These are phyloP conservation scores for Pseudomyrmex pallidus DNA, from an alignment of 1,140 invertebrate species.

Conservation along the genomic window DNA sequence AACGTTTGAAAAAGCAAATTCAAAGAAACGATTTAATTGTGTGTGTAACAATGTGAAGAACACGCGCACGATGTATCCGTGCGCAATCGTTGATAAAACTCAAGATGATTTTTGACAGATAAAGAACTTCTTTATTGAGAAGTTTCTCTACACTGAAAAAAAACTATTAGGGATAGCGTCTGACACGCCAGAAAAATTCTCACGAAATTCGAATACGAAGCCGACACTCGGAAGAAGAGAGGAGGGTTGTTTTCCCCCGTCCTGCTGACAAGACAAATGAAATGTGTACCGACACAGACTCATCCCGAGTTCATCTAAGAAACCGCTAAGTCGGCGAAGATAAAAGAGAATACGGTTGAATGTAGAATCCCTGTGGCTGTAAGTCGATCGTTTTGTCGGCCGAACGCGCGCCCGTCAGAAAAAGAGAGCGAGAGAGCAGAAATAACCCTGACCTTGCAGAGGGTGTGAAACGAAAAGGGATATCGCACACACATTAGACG, in stretches of 20 bases:
- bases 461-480: constrained; percentile 58
- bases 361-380: constrained; percentile 72
- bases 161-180: background rate
- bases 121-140: too few relatives aligned
- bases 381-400: constrained; percentile 74
- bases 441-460: constrained; percentile 54
- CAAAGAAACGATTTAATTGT: too few relatives aligned
- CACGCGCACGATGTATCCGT: too few relatives aligned
- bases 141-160: too few relatives aligned
- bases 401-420: constrained; percentile 64
- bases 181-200: constrained; percentile 8
- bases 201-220: constrained; percentile 14
- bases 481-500: background rate
- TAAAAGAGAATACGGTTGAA: constrained; percentile 73
- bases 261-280: constrained; percentile 80
- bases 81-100: too few relatives aligned
- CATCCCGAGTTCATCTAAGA: constrained; percentile 74
- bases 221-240: background rate
- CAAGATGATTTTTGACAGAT: background rate
- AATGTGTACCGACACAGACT: constrained; percentile 76
- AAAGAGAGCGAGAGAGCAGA: constrained; percentile 66
- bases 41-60: too few relatives aligned
- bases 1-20: background rate
- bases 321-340: constrained; percentile 77
- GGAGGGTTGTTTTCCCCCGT: constrained; percentile 56